Evolutionary conservation across 2,888 invertebrate genomes (phyloP), one percentile per base, ranked within the genome.

Genomic region (Gerris lacustris): DNA sequence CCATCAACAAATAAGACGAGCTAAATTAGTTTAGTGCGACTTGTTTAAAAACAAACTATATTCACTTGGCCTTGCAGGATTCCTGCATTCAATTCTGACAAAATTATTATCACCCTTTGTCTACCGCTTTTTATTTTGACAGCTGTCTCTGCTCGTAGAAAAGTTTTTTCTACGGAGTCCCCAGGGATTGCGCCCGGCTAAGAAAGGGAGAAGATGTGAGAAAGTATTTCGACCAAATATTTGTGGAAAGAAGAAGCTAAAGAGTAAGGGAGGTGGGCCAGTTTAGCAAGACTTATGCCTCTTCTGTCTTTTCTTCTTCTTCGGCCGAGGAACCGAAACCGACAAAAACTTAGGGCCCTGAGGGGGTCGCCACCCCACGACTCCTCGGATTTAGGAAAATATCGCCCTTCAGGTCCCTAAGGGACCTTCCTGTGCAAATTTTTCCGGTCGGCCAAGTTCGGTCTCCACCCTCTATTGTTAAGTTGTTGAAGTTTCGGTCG

Each of bases 191-290:
- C 55, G 15, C 55, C 9, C 55, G 9, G 9, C 15, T 55, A 11
- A 9, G 9, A 11, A 55, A 55, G 11, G 15, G 15, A 15, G 15
- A 15, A 11, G 9, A 11, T 55, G 9, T 11, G 15, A 15, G 15
- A 55, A 55, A 55, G 55, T 55, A 55, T 55, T 55, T 9, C 15
- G 55, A 55, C 55, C 55, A 55, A 55, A 55, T 55, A 55, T 55
- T 55, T 55, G 55, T 15, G 15, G 55, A 55, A 55, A 55, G 15
- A 55, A 15, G 15, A 55, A 15, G 15, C 55, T 55, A 9, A 11
- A 11, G 55, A 55, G 55, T 55, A 55, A 55, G 15, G 15, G 55
- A 15, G 15, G 55, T 11, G 11, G 15, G 15, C 55, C 15, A 55
- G 55, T 55, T 55, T 55, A 55, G 55, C 15, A 55, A 55, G 55